Evolutionary conservation across 2,888 invertebrate genomes (phyloP).

Genomic region (Hydrotaea cyrtoneurina): DNA sequence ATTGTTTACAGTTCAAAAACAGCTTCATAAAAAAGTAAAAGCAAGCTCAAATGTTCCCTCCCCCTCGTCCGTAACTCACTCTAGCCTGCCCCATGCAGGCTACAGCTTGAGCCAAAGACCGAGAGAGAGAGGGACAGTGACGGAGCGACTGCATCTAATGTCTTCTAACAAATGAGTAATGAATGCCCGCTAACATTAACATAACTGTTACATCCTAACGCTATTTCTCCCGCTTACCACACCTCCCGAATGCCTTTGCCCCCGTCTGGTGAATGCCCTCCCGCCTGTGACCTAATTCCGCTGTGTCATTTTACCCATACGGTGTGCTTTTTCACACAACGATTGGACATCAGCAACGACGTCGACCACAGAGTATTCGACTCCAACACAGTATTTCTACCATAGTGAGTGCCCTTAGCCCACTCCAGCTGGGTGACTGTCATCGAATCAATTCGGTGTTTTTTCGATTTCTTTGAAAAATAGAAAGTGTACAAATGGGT

Average conservation of each 20-base stretch:
- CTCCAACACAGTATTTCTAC: no score
- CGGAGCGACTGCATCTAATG: conserved; percentile 15
- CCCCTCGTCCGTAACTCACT: conserved; percentile 36
- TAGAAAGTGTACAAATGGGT: no score
- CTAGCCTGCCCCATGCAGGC: not conserved
- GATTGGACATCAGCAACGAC: no score
- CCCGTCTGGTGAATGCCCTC: not conserved
- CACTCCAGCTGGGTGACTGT: no score
- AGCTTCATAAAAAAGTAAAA: conserved; percentile 58
- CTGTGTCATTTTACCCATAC: no score
- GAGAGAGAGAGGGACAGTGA: conserved; percentile 17
- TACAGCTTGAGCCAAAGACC: conserved; percentile 23
- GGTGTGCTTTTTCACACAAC: no score
- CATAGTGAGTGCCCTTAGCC: no score
- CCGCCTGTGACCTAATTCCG: not conserved
- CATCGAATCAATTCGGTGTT: no score
- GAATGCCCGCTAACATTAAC: conserved; percentile 63
- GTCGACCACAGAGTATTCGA: no score
- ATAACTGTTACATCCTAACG: not conserved
- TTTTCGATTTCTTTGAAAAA: no score
- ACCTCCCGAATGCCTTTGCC: not conserved
- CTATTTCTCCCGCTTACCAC: not conserved
- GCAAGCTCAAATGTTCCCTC: conserved; percentile 29
- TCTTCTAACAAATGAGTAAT: conserved; percentile 60
- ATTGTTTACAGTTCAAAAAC: conserved; percentile 77